Base-by-base conservation (phyloP, 2,888 invertebrate genomes). In the Blera fallax region DNA sequence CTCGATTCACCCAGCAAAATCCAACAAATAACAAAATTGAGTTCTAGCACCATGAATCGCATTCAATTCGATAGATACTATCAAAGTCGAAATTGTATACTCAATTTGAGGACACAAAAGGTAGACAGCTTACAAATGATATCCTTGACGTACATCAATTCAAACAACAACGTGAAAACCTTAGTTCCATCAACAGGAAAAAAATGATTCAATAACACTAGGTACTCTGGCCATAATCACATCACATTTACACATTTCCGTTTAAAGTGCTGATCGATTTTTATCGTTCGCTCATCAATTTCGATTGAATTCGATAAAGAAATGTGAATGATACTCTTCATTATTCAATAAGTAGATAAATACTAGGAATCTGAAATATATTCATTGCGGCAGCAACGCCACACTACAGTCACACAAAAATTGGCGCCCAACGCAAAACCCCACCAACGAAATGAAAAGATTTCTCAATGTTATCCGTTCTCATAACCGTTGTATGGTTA, bases 381-480 rank as follows among this genome's bases (percentile, higher is more conserved):
- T n/a, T n/a, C n/a, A n/a, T n/a, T n/a, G n/a, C n/a, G n/a, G n/a
- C n/a, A n/a, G n/a, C n/a, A n/a, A n/a, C n/a, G n/a, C n/a, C n/a
- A n/a, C n/a, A n/a, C n/a, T 5, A 14, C 1, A 16, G n/a, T 40
- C 3, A n/a, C 34, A 40, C 16, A 10, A 21, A 37, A 64, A 64
- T 54, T 72, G 72, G 48, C 52, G 52, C 37, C 62, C 62, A 73
- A 62, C 62, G 34, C n/a, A 29, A 11, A 14, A 10, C 8, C 21
- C 1, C 0, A 40, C 14, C n/a, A n/a, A n/a, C n/a, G n/a, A n/a
- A n/a, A n/a, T n/a, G n/a, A 14, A 14, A 40, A 3, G 0, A 0
- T 40, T 14, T n/a, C 18, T 37, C 32, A 48, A 64, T 18, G 48
- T 16, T 16, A 62, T 11, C 45, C n/a, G 18, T 48, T 2, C 8